Percentiles rank a stretch among this genome's conserved stretches.
Conservation (phyloP, 2,797 vertebrate species). For the Galaxias olidus region DNA sequence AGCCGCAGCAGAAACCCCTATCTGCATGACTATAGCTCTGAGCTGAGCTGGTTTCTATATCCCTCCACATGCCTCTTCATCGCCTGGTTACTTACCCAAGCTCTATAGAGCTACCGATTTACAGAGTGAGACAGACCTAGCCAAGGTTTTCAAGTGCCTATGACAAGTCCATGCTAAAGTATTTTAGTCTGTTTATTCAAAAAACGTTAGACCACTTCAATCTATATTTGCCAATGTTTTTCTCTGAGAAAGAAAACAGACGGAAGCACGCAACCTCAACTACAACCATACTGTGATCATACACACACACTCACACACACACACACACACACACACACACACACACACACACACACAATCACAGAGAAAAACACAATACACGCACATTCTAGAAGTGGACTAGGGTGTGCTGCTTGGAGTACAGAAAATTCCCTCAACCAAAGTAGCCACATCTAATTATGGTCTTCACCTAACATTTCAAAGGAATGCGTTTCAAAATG, state of each 20-base stretch:
- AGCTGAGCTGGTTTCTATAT: too few species aligned
- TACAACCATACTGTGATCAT: not conserved
- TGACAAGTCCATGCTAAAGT: constrained; percentile 52
- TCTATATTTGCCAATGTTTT: constrained; percentile 55
- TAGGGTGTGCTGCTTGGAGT: constrained; percentile 33
- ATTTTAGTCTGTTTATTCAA: constrained; percentile 49
- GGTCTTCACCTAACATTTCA: constrained; percentile 48
- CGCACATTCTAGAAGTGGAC: constrained; percentile 21
- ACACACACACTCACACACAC: constrained; percentile 2
- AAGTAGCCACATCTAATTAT: constrained; percentile 57
- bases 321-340: constrained; percentile 16
- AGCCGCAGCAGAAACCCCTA: too few species aligned
- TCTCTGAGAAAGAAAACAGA: constrained; percentile 60
- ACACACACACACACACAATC: constrained; percentile 22
- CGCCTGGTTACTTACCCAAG: too few species aligned
- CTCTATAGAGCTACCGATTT: too few species aligned
- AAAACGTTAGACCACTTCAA: constrained; percentile 36
- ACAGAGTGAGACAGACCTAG: not conserved
- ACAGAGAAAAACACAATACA: constrained; percentile 6
- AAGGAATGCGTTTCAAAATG: constrained; percentile 58
- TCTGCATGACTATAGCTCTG: too few species aligned
- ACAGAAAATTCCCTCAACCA: constrained; percentile 44
- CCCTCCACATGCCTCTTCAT: too few species aligned
- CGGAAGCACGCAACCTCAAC: constrained; percentile 28
- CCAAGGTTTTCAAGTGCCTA: constrained; percentile 39